Evolutionary conservation across 2,888 invertebrate genomes (phyloP), one percentile per base, ranked within the genome.

Genomic region (Theretra japonica): DNA sequence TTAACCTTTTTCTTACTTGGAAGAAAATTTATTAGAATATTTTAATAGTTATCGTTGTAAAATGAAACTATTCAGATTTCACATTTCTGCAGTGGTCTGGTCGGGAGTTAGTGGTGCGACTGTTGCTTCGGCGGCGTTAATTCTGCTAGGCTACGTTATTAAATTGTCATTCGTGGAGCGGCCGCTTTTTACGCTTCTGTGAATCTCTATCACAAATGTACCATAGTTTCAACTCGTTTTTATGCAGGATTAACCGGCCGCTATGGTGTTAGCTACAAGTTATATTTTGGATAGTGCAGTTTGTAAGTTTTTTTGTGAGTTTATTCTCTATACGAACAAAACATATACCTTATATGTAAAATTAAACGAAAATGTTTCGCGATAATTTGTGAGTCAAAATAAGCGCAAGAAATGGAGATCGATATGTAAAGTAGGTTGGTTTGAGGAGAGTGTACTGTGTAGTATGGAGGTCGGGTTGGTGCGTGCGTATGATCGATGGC

Each of bases 401-500:
- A 76, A 78, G 80, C 73, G 60, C 28, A 70, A 62, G 53, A 30
- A 60, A 48, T 71, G 74, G 82, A 85, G 82, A 89, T 91, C 87
- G 84, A 88, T 90, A 90, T 88, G 83, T 82, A 84, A 90, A 89
- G 83, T 84, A 83, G 85, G 86, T 87, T 85, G 82, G 83, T 79
- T 81, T 76, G 77, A 80, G 80, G 84, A 79, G 81, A 81, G 53
- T 53, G 53, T 53, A 53, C 19, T 65, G 62, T 84, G 83, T 86
- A 84, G 82, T 86, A 85, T 85, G 83, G 88, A 85, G 85, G 86
- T 87, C 85, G 85, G 74, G 74, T 77, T 77, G 77, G 86, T 89
- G 91, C 92, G 90, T 92, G 92, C 80, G 84, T 83, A 84, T 90
- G 90, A 90, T 90, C 88, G 89, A 90, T 91, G 89, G 82, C 85